phyloP scores from a whole-genome alignment of 2,888 invertebrate species.

The Drosophila rellima region DNA sequence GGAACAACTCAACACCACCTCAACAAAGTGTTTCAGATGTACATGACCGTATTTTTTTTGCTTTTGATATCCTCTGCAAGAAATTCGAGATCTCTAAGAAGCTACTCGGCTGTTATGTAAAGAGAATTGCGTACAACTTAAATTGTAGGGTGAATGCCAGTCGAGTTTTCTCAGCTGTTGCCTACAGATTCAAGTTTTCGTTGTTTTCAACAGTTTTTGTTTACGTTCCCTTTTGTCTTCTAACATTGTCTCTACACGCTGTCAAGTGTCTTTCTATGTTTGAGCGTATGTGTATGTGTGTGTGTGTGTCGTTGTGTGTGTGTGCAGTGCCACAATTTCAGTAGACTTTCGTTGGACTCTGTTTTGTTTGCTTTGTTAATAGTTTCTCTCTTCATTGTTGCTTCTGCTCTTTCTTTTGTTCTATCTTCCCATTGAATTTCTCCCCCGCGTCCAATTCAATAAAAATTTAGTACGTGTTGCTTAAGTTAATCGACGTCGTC shows the following conservation, averaged over 20 bases:
- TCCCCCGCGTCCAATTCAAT: conserved; percentile 59
- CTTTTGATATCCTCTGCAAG: neutral
- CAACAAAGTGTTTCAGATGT: conserved; percentile 33
- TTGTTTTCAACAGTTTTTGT: neutral
- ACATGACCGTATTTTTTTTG: conserved; percentile 1
- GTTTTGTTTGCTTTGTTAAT: conserved; percentile 63
- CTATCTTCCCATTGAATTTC: conserved; percentile 12
- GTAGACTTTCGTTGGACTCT: conserved; percentile 39
- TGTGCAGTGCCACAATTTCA: conserved; percentile 38
- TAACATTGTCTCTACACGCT: conserved; percentile 10
- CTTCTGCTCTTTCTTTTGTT: conserved; percentile 12
- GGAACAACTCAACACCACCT: conserved; percentile 31
- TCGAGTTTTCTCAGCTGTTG: conserved; percentile 10
- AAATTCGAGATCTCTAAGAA: neutral
- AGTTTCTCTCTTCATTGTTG: conserved; percentile 43
- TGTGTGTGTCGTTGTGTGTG: neutral
- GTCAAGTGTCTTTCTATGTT: conserved; percentile 1
- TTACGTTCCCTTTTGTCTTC: conserved; percentile 11
- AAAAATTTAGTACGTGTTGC: conserved; percentile 65
- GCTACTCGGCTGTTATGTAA: neutral
- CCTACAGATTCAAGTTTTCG: neutral
- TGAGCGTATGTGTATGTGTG: neutral
- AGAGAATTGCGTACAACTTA: neutral
- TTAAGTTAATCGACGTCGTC: conserved; percentile 56
- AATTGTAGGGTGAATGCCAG: neutral